phyloP scores from a whole-genome alignment of 2,113 vertebrate genomes.

The Tricholaema leucomelas region DNA sequence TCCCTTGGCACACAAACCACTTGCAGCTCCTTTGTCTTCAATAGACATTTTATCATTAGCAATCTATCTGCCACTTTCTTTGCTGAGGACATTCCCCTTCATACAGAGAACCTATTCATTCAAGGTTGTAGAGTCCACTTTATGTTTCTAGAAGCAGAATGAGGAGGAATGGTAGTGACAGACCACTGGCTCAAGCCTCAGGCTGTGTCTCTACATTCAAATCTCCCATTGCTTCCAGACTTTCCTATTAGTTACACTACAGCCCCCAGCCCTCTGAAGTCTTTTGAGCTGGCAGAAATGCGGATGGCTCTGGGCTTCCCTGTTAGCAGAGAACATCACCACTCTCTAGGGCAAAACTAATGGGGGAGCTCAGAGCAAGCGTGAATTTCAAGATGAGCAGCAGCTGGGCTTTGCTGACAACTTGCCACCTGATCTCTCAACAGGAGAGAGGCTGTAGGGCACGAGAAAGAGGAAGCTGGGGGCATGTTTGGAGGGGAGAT shows the following conservation, averaged over 20 bases:
- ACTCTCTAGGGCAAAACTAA: slow-evolving; percentile 3
- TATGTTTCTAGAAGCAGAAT: background rate
- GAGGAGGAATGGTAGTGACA: slow-evolving; percentile 59
- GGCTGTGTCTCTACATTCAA: background rate
- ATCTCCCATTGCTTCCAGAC: slow-evolving; percentile 33
- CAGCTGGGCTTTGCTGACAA: slow-evolving; percentile 49
- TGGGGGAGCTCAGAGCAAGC: slow-evolving; percentile 25
- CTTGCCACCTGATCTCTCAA: slow-evolving; percentile 56
- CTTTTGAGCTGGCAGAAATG: background rate
- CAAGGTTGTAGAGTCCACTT: background rate
- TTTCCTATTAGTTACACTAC: slow-evolving; percentile 1
- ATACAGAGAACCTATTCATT: background rate
- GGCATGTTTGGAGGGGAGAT: slow-evolving; percentile 23
- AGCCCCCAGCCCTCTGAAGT: slow-evolving; percentile 13
- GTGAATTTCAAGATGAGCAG: background rate
- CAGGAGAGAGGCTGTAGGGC: background rate
- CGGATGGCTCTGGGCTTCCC: slow-evolving; percentile 23
- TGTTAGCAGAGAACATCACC: background rate
- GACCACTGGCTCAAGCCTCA: slow-evolving; percentile 36
- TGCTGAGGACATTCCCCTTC: background rate
- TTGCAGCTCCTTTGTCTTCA: background rate
- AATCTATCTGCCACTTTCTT: background rate
- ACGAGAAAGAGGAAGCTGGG: background rate
- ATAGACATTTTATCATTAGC: background rate
- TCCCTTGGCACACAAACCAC: slow-evolving; percentile 14